A percentile compares a stretch with the other conserved stretches of the same genome.
Evolutionary conservation across 2,113 vertebrate species (phyloP).

Genomic region (Microcebus ravelobensis): DNA sequence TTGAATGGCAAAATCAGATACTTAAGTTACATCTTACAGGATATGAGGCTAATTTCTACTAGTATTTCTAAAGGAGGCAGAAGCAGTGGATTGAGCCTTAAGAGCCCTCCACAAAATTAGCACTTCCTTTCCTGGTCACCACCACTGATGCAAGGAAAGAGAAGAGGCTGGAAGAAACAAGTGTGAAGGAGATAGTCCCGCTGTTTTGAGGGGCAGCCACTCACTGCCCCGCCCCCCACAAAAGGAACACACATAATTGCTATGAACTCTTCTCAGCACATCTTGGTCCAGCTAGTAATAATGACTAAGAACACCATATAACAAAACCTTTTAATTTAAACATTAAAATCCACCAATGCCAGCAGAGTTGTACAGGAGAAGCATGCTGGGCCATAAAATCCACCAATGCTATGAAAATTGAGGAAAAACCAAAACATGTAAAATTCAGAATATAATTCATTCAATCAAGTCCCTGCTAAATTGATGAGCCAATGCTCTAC

Average conservation of each 20-base stretch:
- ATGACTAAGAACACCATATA: neutral
- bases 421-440: neutral
- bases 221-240: neutral
- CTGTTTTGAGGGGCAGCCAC: neutral
- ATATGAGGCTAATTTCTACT: neutral
- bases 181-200: neutral
- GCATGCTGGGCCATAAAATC: neutral
- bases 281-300: neutral
- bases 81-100: neutral
- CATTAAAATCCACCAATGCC: neutral
- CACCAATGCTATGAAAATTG: neutral
- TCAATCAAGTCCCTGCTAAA: constrained; percentile 27
- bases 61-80: neutral
- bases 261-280: neutral
- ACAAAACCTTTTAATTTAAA: neutral
- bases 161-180: neutral
- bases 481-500: neutral
- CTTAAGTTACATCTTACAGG: neutral
- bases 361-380: neutral
- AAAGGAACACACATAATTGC: neutral
- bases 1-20: neutral
- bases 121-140: neutral
- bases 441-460: constrained; percentile 35
- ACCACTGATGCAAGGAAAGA: neutral
- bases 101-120: neutral